A percentile compares a stretch with the other conserved stretches of the same genome.
phyloP scores from a whole-genome alignment of 1,140 invertebrate genomes.

The Triops longicaudatus region DNA sequence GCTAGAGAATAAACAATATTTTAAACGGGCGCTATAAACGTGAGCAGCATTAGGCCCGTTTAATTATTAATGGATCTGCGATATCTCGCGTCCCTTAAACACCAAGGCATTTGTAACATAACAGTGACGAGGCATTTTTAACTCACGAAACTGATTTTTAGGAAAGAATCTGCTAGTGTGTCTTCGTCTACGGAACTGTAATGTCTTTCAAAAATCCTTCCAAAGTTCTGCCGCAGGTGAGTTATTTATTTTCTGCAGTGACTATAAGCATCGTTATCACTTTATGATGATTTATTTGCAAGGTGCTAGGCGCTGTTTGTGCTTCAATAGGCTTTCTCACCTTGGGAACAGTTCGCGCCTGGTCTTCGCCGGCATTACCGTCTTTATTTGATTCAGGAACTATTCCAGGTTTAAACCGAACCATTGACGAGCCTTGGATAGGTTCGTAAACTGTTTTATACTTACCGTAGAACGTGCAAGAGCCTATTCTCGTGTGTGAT shows the following conservation, averaged over 20 bases:
- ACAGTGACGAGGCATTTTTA: neutral
- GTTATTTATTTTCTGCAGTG: neutral
- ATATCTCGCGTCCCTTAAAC: neutral
- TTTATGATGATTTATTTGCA: neutral
- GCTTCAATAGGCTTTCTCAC: neutral
- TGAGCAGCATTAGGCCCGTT: neutral
- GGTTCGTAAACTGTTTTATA: neutral
- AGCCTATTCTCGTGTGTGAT: no score
- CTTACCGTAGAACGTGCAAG: no score
- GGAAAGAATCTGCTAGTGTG: no score
- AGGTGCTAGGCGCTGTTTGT: neutral
- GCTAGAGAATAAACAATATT: neutral
- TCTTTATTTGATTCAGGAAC: neutral
- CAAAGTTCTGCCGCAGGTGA: neutral
- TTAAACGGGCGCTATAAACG: neutral
- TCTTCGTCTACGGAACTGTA: no score
- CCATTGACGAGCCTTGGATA: neutral
- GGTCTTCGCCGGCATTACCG: neutral
- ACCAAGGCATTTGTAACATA: neutral
- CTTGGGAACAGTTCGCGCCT: neutral
- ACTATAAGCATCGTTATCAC: neutral
- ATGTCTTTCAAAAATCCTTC: no score
- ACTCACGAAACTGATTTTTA: neutral
- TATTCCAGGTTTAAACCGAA: neutral
- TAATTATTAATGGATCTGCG: neutral